Base-by-base conservation (phyloP, 2,113 vertebrate genomes). In the Dinomys branickii region DNA sequence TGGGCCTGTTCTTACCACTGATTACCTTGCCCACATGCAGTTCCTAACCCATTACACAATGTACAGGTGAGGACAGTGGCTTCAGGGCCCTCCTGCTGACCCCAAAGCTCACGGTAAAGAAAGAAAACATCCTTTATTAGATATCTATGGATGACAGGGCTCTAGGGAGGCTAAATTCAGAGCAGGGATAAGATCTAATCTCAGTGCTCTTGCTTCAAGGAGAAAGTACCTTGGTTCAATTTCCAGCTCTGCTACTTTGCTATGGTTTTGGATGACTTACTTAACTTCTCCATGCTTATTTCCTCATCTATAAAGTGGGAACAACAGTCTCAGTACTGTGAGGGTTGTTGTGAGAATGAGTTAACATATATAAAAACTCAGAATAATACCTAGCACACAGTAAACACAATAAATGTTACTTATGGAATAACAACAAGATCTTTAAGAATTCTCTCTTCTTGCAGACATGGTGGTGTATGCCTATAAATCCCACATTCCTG, bases 261-360 rank as follows among this genome's bases (percentile, higher is more conserved):
- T 69, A 90, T 22, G 6, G 59, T 75, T 83, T 41, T 50, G 33
- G 5, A 16, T 38, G 88, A 91, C 16, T 86, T 50, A 82, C 54
- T 87, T 96, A 85, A 93, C 30, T 77, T 92, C 59, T 88, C 87
- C 38, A 28, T 59, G 65, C 78, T 82, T 91, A 78, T 88, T 65
- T 56, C 35, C 83, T 95, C 56, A n/a, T 44, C 35, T 54, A 35
- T 89, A 94, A 96, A 94, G 88, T 59, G 47, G 41, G n/a, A 89
- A 88, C 54, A 20, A 83, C 7, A 84, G 88, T 44, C 47, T 20
- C 61, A 73, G 6, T 13, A 10, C 92, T 61, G 33, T 38, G 44
- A 75, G 22, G 82, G 77, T 28, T 92, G 50, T 58, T 84, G 19
- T 77, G 54, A 90, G 22, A 63, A 94, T 73, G 41, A 92, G 93